Conservation (phyloP, 2,113 vertebrate species). For the Phaethon lepturus region DNA sequence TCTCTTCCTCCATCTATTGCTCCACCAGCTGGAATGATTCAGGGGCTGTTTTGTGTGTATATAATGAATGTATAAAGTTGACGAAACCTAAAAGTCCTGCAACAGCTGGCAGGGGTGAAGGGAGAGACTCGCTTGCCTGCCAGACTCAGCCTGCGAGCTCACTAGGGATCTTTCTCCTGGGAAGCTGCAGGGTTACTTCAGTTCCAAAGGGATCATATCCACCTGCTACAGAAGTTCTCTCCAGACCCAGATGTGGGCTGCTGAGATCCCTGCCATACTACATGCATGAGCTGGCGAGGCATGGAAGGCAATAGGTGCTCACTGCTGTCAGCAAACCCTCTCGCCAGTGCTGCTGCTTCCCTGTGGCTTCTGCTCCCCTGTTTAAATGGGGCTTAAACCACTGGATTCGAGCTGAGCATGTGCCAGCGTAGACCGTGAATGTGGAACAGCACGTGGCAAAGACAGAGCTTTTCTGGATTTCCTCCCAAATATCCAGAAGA, state of each 20-base stretch:
- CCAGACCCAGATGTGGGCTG: background rate
- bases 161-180: background rate
- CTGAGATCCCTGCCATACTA: background rate
- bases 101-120: background rate
- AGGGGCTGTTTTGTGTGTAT: background rate
- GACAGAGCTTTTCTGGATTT: background rate
- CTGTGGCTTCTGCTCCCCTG: background rate
- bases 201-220: background rate
- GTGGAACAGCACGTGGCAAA: background rate
- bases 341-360: background rate
- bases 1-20: constrained; percentile 36
- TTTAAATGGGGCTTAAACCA: background rate
- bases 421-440: background rate
- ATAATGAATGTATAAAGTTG: background rate
- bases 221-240: background rate
- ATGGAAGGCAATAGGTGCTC: background rate
- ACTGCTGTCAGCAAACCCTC: background rate
- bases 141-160: background rate
- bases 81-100: background rate
- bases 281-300: fast-evolving
- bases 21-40: constrained; percentile 11
- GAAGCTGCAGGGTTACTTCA: background rate
- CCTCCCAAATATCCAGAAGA: background rate
- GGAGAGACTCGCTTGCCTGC: background rate
- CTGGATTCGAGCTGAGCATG: background rate